Conservation (phyloP, 2,888 invertebrate species). For the Rhorus exstirpatorius region DNA sequence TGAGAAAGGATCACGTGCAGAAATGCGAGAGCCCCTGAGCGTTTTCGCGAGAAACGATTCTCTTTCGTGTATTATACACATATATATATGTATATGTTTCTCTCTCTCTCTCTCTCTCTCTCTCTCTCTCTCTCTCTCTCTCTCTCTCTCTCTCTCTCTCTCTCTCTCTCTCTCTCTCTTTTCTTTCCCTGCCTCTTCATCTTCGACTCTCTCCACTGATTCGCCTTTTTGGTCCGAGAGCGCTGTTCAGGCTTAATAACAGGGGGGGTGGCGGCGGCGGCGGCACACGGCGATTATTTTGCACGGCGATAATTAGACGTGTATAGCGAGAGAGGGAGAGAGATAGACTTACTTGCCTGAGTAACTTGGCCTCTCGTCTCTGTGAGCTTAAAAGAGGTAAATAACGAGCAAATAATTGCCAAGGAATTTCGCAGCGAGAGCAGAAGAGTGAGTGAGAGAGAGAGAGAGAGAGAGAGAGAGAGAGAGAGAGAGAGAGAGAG, state of each 20-base stretch:
- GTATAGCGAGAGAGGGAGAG: constrained; percentile 33
- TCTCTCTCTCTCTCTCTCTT: constrained; percentile 21
- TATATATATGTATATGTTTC: not conserved
- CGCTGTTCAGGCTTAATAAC: constrained; percentile 77
- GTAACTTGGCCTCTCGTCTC: constrained; percentile 48
- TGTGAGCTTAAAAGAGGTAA: constrained; percentile 76
- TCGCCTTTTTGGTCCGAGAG: constrained; percentile 64
- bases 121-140: too few relatives aligned
- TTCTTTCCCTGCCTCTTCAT: constrained; percentile 43
- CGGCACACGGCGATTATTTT: constrained; percentile 76
- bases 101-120: constrained; percentile 14
- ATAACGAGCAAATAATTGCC: constrained; percentile 85
- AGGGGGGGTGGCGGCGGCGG: constrained; percentile 73
- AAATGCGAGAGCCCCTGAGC: constrained; percentile 82
- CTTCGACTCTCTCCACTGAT: constrained; percentile 57
- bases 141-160: constrained; percentile 26
- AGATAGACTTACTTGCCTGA: constrained; percentile 72
- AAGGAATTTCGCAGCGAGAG: constrained; percentile 75
- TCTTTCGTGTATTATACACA: constrained; percentile 69
- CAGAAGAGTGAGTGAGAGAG: constrained; percentile 47
- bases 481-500: constrained; percentile 47
- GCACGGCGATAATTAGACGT: constrained; percentile 84
- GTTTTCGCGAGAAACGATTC: constrained; percentile 84
- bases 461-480: constrained; percentile 55
- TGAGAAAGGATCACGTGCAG: constrained; percentile 82